These are phyloP conservation scores for Caenorhabditis sp. DNA, from an alignment of 2,888 invertebrate species.

Conservation along the genomic window DNA sequence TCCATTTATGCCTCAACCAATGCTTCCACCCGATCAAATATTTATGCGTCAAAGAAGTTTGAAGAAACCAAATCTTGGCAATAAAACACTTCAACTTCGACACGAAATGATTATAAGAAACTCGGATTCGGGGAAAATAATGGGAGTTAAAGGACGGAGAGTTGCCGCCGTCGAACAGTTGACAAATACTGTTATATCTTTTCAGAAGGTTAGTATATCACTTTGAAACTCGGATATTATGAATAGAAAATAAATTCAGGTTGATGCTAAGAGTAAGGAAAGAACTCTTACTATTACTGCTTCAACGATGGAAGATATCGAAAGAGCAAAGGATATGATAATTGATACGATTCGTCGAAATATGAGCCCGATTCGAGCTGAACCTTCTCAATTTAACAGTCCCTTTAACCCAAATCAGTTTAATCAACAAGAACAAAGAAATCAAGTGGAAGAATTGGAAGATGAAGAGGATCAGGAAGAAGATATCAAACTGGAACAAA, in stretches of 20 bases:
- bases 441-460: constrained; percentile 16
- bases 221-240: background rate
- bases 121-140: constrained; percentile 94
- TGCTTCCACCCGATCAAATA: constrained; percentile 45
- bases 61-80: constrained; percentile 37
- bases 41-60: constrained; percentile 45
- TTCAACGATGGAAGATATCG: constrained; percentile 89
- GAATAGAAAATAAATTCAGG: constrained; percentile 71
- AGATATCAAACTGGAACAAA: constrained; percentile 62
- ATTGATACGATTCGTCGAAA: constrained; percentile 93
- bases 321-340: constrained; percentile 89
- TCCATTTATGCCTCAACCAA: constrained; percentile 46
- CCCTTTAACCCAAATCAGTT: background rate
- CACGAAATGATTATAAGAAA: constrained; percentile 93
- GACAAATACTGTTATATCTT: constrained; percentile 96
- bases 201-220: constrained; percentile 79
- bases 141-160: constrained; percentile 80
- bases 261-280: constrained; percentile 91
- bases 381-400: background rate
- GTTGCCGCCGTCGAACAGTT: constrained; percentile 98
- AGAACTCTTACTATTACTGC: constrained; percentile 93
- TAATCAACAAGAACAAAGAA: constrained; percentile 1
- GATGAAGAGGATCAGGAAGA: constrained; percentile 53
- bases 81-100: constrained; percentile 79
- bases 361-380: constrained; percentile 77